Evolutionary conservation across 64 coral and sea anemone genomes (phyloP).

Genomic region (Acropora yongei): DNA sequence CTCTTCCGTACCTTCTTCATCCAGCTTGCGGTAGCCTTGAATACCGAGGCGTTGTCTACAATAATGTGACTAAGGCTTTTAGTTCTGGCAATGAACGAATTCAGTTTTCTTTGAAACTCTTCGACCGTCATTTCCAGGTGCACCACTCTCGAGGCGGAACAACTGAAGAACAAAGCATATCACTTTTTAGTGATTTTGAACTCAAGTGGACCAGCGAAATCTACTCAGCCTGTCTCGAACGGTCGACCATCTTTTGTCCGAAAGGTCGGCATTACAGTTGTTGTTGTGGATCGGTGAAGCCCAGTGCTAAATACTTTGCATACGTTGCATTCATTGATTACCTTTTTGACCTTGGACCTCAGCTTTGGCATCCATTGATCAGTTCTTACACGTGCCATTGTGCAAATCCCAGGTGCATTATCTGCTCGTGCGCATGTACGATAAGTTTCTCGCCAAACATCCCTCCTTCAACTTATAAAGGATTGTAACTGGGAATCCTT

Average conservation of each 20-base stretch:
- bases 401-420: slow-evolving; percentile 69
- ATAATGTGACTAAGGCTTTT: slow-evolving; percentile 60
- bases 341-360: slow-evolving; percentile 56
- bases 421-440: slow-evolving; percentile 44
- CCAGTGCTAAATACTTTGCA: slow-evolving; percentile 47
- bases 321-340: slow-evolving; percentile 37
- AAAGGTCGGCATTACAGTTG: slow-evolving; percentile 44
- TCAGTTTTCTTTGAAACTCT: slow-evolving; percentile 75
- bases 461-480: not conserved
- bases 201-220: slow-evolving; percentile 74
- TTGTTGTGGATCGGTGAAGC: slow-evolving; percentile 33
- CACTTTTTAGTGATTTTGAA: slow-evolving; percentile 74
- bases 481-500: slow-evolving; percentile 9
- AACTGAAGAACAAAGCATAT: slow-evolving; percentile 75
- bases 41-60: slow-evolving; percentile 63
- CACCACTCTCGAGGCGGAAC: slow-evolving; percentile 59
- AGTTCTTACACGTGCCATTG: slow-evolving; percentile 54
- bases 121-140: slow-evolving; percentile 75
- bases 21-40: slow-evolving; percentile 61
- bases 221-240: slow-evolving; percentile 47
- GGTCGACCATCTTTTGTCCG: not conserved
- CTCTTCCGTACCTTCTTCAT: slow-evolving; percentile 63
- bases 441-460: slow-evolving; percentile 63
- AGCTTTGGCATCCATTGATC: slow-evolving; percentile 61
- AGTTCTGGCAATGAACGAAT: slow-evolving; percentile 51